phyloP scores from a whole-genome alignment of 53 echinoderm and acorn worm genomes.

The Paelopatides confundens region DNA sequence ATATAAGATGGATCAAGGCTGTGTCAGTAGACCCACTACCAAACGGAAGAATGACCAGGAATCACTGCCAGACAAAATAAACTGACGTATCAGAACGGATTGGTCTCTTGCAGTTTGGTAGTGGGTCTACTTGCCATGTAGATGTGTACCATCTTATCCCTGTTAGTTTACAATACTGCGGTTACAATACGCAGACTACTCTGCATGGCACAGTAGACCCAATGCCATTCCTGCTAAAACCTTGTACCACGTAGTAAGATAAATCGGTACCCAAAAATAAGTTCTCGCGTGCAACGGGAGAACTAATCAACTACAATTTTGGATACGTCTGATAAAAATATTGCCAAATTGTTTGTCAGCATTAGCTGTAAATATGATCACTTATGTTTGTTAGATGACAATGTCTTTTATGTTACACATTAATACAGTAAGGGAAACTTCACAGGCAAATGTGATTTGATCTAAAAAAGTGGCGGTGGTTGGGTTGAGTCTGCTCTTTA shows the following conservation, averaged over 20 bases:
- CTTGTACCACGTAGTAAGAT: not conserved
- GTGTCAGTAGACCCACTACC: conserved; percentile 45
- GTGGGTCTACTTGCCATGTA: conserved; percentile 47
- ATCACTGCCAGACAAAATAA: not conserved
- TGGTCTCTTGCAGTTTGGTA: conserved; percentile 5
- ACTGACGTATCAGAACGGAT: not conserved
- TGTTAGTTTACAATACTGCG: not conserved
- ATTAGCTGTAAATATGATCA: too few relatives aligned
- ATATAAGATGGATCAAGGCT: not conserved
- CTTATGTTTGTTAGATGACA: too few relatives aligned
- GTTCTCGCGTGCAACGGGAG: too few relatives aligned
- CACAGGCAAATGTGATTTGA: too few relatives aligned
- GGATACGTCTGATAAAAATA: too few relatives aligned
- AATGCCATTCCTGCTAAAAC: conserved; percentile 8
- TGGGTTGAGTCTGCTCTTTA: too few relatives aligned
- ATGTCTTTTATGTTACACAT: too few relatives aligned
- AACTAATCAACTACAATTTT: too few relatives aligned
- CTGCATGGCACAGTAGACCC: conserved; percentile 43
- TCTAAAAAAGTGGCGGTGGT: too few relatives aligned
- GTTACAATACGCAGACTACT: not conserved
- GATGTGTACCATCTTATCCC: not conserved
- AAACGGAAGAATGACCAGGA: not conserved
- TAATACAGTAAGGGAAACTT: too few relatives aligned
- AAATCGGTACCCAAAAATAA: too few relatives aligned
- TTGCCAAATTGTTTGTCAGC: too few relatives aligned